Conservation (phyloP, 1,140 invertebrate species). For the Hetaerina americana region DNA sequence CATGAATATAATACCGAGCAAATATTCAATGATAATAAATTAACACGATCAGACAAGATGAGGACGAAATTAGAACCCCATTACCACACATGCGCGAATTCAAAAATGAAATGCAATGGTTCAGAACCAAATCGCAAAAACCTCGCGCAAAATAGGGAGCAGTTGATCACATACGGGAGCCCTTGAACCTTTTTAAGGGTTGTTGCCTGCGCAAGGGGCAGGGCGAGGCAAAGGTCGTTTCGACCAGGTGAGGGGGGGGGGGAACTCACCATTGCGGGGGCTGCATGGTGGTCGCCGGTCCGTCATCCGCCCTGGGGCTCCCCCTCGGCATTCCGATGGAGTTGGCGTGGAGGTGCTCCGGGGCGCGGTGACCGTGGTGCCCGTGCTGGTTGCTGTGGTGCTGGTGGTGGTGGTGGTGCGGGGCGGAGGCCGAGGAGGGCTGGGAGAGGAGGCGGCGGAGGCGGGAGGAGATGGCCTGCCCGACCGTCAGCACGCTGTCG, state of each 20-base stretch:
- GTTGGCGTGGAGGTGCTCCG: neutral
- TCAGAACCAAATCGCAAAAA: too few relatives aligned
- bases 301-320: neutral
- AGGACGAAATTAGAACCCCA: too few relatives aligned
- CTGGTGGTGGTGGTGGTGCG: neutral
- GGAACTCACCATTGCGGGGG: neutral
- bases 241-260: neutral
- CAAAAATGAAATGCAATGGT: too few relatives aligned
- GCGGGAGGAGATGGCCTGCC: neutral
- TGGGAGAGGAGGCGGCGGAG: neutral
- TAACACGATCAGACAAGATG: too few relatives aligned
- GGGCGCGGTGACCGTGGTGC: neutral
- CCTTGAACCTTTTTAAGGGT: too few relatives aligned
- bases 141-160: too few relatives aligned
- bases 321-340: neutral
- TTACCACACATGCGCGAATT: too few relatives aligned
- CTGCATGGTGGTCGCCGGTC: neutral
- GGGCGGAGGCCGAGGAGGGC: neutral
- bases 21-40: too few relatives aligned
- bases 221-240: too few relatives aligned
- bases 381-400: neutral
- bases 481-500: neutral
- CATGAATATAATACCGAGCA: too few relatives aligned
- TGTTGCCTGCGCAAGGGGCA: too few relatives aligned
- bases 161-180: too few relatives aligned